Evolutionary conservation across 1,140 invertebrate species (phyloP).

Genomic region (Schlechtendalia chinensis): DNA sequence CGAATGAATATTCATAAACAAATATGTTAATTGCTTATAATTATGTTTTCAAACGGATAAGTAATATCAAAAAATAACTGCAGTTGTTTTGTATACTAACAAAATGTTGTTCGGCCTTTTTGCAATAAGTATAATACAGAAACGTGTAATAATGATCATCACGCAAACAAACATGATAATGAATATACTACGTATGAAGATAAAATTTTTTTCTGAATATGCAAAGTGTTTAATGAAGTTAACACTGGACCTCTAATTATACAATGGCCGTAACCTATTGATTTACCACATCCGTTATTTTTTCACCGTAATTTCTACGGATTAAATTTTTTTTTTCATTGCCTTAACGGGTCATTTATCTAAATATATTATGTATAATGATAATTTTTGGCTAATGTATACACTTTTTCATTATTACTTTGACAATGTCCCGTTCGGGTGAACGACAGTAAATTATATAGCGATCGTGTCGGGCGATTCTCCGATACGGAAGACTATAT

Average conservation of each 20-base stretch:
- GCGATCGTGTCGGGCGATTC: conserved; percentile 6
- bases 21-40: too few species aligned
- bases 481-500: background rate
- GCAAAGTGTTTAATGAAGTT: background rate
- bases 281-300: conserved; percentile 24
- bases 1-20: background rate
- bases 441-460: conserved; percentile 4
- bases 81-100: too few species aligned
- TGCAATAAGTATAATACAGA: background rate
- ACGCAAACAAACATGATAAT: background rate
- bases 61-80: too few species aligned
- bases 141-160: background rate
- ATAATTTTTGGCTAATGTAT: conserved; percentile 28
- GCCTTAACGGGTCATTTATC: conserved; percentile 15
- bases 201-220: background rate
- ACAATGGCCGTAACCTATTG: conserved; percentile 18
- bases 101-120: background rate
- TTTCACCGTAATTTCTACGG: background rate
- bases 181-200: background rate
- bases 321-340: background rate
- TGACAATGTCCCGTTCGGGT: background rate
- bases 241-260: background rate
- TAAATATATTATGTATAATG: conserved; percentile 18
- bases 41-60: too few species aligned
- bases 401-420: background rate